These are phyloP conservation scores for Phocides pigmalion DNA, from an alignment of 1,140 invertebrate genomes.

Conservation along the genomic window DNA sequence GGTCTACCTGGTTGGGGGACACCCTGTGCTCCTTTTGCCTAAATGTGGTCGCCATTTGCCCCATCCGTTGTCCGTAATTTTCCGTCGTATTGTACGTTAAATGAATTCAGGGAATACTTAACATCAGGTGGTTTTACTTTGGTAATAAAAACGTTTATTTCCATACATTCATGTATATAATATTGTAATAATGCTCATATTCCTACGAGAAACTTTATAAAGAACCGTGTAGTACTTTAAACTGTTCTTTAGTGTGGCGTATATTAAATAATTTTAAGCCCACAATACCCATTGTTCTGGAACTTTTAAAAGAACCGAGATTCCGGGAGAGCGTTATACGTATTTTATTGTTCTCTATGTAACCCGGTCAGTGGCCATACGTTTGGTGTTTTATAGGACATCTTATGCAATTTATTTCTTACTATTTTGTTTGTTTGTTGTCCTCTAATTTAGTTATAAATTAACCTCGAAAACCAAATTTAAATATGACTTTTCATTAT, in stretches of 20 bases:
- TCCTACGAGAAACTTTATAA: neutral
- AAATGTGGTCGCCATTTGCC: too few relatives aligned
- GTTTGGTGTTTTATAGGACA: conserved; percentile 17
- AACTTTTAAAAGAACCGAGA: conserved; percentile 11
- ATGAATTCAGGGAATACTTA: too few relatives aligned
- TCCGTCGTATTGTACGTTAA: too few relatives aligned
- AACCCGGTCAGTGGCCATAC: conserved; percentile 20
- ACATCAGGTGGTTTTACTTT: too few relatives aligned
- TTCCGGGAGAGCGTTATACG: conserved; percentile 18
- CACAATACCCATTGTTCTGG: neutral
- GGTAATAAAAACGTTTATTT: too few relatives aligned
- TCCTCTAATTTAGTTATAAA: too few relatives aligned
- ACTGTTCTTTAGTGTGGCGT: neutral
- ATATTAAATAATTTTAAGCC: conserved; percentile 16
- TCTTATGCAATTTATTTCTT: neutral
- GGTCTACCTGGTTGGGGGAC: too few relatives aligned
- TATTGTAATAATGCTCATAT: neutral
- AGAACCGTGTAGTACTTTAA: neutral
- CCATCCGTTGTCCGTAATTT: too few relatives aligned
- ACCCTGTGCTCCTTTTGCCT: too few relatives aligned
- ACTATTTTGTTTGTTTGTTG: too few relatives aligned
- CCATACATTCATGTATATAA: neutral
- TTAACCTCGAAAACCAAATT: too few relatives aligned
- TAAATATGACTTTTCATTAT: too few relatives aligned
- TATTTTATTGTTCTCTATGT: conserved; percentile 38